Percentiles rank a stretch among this genome's conserved stretches.
Conservation (phyloP, 2,797 vertebrate genomes). For the Sebastes melanostomus region DNA sequence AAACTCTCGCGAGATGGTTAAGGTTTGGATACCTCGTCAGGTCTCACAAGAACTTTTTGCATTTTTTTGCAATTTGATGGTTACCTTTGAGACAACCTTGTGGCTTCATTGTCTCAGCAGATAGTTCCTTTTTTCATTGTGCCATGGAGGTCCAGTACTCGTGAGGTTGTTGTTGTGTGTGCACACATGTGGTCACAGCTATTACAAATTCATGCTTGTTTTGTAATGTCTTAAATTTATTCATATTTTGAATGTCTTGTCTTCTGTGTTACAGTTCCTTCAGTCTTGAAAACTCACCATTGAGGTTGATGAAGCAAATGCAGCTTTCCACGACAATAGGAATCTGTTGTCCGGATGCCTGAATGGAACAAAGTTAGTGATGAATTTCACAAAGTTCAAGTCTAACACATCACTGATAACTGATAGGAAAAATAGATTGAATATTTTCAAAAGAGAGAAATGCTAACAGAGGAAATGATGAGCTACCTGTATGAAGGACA, state of each 20-base stretch:
- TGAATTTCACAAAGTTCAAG: background rate
- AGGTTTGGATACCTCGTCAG: too few species aligned
- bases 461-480: background rate
- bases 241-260: background rate
- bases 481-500: constrained; percentile 87
- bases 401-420: background rate
- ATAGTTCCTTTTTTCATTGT: background rate
- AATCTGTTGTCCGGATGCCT: constrained; percentile 88
- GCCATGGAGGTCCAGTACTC: background rate
- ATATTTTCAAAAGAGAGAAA: background rate
- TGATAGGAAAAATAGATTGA: background rate
- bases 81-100: too few species aligned
- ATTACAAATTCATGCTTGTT: background rate
- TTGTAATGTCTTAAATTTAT: background rate
- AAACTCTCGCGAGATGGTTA: too few species aligned
- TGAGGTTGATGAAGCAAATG: constrained; percentile 89
- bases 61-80: too few species aligned
- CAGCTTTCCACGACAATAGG: constrained; percentile 91
- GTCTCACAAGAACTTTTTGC: too few species aligned
- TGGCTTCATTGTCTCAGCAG: background rate
- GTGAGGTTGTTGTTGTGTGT: too few species aligned
- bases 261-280: background rate
- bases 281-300: constrained; percentile 78
- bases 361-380: background rate
- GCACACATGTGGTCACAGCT: background rate